phyloP scores from a whole-genome alignment of 2,888 invertebrate species.

The Netelia virgata region DNA sequence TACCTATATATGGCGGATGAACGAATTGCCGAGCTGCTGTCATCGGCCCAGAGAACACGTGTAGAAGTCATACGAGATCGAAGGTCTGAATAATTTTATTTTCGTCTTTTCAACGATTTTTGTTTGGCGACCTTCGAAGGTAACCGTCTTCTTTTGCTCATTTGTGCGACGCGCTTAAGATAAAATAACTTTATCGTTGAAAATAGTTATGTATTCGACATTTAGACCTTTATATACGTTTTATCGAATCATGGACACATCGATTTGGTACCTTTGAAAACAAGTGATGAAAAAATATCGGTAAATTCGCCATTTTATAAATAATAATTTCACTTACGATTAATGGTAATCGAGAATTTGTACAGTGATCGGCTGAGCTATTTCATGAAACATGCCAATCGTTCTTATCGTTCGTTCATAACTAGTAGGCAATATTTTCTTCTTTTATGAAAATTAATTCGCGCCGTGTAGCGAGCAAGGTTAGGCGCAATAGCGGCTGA shows the following conservation, averaged over 20 bases:
- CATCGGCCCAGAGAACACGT: constrained; percentile 53
- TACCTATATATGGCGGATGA: constrained; percentile 59
- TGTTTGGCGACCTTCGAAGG: neutral
- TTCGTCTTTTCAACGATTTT: neutral
- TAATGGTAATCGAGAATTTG: too few species aligned
- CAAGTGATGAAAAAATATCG: too few species aligned
- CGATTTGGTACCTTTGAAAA: neutral
- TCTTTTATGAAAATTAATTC: neutral
- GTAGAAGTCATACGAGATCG: constrained; percentile 46
- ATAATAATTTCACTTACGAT: too few species aligned
- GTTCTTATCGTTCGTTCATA: too few species aligned
- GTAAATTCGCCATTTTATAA: too few species aligned
- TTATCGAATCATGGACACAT: neutral
- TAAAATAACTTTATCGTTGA: neutral
- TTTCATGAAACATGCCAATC: too few species aligned
- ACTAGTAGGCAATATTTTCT: neutral
- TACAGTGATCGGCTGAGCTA: too few species aligned
- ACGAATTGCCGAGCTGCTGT: constrained; percentile 57
- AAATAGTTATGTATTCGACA: neutral
- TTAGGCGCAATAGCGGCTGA: constrained; percentile 38
- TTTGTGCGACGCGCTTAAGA: neutral
- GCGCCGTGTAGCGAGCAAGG: neutral
- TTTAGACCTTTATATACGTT: neutral
- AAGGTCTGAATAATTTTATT: constrained; percentile 40
- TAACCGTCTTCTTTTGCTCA: neutral